Percentiles rank a stretch among this genome's conserved stretches.
phyloP scores from a whole-genome alignment of 2,797 vertebrate species.

The Sebastes goodei region DNA sequence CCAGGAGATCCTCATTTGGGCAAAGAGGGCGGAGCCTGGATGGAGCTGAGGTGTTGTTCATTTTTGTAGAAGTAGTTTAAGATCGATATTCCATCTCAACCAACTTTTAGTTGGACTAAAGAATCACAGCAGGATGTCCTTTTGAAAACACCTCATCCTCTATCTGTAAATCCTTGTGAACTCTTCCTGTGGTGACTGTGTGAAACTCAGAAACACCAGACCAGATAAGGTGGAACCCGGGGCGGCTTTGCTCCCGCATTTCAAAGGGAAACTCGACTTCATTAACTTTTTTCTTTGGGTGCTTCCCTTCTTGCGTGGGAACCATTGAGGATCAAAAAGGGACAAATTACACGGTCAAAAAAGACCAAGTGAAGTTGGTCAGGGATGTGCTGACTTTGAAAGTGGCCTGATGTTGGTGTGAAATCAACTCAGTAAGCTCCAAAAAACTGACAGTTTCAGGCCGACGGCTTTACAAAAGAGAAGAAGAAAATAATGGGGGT shows the following conservation, averaged over 20 bases:
- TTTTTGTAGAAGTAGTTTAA: neutral
- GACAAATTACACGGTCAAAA: slow-evolving; percentile 42
- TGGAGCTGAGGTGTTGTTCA: neutral
- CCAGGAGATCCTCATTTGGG: neutral
- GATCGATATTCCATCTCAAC: neutral
- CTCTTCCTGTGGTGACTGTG: slow-evolving; percentile 30
- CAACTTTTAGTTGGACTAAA: neutral
- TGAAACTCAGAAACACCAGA: slow-evolving; percentile 32
- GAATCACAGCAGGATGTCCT: neutral
- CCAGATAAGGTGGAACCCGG: slow-evolving; percentile 29
- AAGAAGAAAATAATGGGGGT: slow-evolving; percentile 28
- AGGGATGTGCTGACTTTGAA: slow-evolving; percentile 43
- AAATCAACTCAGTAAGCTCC: slow-evolving; percentile 30
- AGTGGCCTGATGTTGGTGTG: slow-evolving; percentile 26
- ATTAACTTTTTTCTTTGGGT: slow-evolving; percentile 42
- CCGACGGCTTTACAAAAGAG: slow-evolving; percentile 3
- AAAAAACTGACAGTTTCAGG: slow-evolving; percentile 9
- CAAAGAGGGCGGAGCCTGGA: neutral
- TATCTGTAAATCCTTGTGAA: neutral
- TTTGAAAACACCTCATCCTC: slow-evolving; percentile 1
- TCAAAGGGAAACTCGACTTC: slow-evolving; percentile 50
- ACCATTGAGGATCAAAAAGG: slow-evolving; percentile 49
- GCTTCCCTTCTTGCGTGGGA: slow-evolving; percentile 41
- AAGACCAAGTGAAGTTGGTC: slow-evolving; percentile 16
- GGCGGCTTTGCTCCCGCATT: slow-evolving; percentile 19